Evolutionary conservation across 23 tunicate genomes (phyloP).

Genomic region (Styela clava): DNA sequence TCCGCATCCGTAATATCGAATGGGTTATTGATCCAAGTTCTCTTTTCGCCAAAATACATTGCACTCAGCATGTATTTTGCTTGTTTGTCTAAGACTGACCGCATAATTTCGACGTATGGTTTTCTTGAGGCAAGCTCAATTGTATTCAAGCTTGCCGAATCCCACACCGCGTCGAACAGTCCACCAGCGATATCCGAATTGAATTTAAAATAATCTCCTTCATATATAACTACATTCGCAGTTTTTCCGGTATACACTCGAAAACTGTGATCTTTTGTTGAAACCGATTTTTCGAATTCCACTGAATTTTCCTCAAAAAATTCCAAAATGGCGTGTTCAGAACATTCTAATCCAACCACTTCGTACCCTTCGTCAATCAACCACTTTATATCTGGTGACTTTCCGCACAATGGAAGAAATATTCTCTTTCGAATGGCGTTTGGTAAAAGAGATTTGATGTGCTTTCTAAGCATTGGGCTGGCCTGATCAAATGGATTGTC

Average conservation of each 20-base stretch:
- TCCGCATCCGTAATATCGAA: slow-evolving; percentile 43
- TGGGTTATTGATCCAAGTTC: slow-evolving; percentile 59
- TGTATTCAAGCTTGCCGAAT: slow-evolving; percentile 52
- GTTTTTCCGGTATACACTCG: slow-evolving; percentile 30
- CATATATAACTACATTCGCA: slow-evolving; percentile 31
- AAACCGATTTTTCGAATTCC: slow-evolving; percentile 29
- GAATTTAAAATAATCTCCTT: slow-evolving; percentile 62
- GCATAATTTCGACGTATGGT: slow-evolving; percentile 28
- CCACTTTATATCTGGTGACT: slow-evolving; percentile 74
- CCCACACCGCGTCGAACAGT: slow-evolving; percentile 64
- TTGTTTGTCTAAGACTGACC: slow-evolving; percentile 32
- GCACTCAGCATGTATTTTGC: slow-evolving; percentile 48
- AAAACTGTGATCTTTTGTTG: slow-evolving; percentile 10
- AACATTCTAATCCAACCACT: slow-evolving; percentile 69
- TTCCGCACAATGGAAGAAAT: slow-evolving; percentile 74
- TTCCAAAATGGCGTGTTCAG: slow-evolving; percentile 47
- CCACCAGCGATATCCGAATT: slow-evolving; percentile 35
- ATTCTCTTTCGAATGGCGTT: slow-evolving; percentile 10
- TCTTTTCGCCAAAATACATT: slow-evolving; percentile 43
- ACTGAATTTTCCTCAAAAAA: slow-evolving; percentile 52
- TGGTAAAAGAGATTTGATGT: slow-evolving; percentile 7
- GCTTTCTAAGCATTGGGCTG: slow-evolving; percentile 53
- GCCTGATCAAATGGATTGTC: slow-evolving; percentile 29
- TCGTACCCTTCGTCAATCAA: slow-evolving; percentile 34
- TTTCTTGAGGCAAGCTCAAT: slow-evolving; percentile 25